phyloP scores from a whole-genome alignment of 2,113 vertebrate species.

The Benitochromis conjunctus region DNA sequence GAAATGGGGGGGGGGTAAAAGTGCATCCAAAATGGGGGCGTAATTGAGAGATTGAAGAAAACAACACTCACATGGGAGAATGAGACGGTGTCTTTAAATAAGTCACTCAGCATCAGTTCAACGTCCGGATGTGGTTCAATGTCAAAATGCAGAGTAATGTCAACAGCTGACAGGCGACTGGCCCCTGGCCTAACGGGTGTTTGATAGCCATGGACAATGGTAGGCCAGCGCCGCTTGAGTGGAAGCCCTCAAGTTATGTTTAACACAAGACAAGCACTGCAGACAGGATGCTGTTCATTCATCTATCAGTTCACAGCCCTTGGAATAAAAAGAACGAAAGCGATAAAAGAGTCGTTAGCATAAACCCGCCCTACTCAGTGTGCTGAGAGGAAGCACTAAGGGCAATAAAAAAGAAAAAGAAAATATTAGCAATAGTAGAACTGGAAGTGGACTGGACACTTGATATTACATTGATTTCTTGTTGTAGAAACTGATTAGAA shows the following conservation, averaged over 20 bases:
- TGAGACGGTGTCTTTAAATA: slow-evolving; percentile 28
- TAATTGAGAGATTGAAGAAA: slow-evolving; percentile 29
- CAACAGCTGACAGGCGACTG: slow-evolving; percentile 67
- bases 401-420: slow-evolving; percentile 38
- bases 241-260: slow-evolving; percentile 53
- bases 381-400: slow-evolving; percentile 30
- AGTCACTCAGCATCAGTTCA: slow-evolving; percentile 23
- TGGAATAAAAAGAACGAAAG: neutral
- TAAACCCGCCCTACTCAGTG: slow-evolving; percentile 44
- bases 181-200: slow-evolving; percentile 68
- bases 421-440: neutral
- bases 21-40: slow-evolving; percentile 5
- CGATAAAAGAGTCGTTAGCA: slow-evolving; percentile 51
- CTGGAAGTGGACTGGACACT: neutral
- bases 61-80: slow-evolving; percentile 20
- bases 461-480: neutral
- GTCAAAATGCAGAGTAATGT: slow-evolving; percentile 25
- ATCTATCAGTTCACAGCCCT: slow-evolving; percentile 50
- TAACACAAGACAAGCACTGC: slow-evolving; percentile 41
- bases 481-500: neutral
- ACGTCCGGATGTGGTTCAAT: slow-evolving; percentile 29
- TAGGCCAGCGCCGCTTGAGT: slow-evolving; percentile 38
- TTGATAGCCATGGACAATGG: slow-evolving; percentile 62
- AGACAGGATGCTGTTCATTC: slow-evolving; percentile 58
- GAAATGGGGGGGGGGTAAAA: neutral